Base-by-base conservation (phyloP, 1,140 invertebrate genomes). In the Halictus rubicundus region DNA sequence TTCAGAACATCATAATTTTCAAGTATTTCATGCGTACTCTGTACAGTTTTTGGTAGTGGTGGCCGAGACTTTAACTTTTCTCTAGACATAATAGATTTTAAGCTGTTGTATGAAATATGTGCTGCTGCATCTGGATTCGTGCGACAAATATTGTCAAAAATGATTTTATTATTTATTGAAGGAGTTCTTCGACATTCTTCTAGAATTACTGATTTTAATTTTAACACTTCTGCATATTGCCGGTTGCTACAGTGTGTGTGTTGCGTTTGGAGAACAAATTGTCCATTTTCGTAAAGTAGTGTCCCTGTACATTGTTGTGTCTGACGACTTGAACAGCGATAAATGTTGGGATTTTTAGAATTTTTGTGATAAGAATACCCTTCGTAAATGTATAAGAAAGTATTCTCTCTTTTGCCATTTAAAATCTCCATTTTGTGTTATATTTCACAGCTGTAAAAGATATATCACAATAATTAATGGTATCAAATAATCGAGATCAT, bases 51-150 rank as follows among this genome's bases (percentile, higher is more conserved):
- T 23, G 54, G 21, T 6, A 59, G 21, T n/a, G 5, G 1, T 59
- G 54, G 54, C 8, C n/a, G 21, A 25, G 54, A 59, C 21, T 59
- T 59, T 59, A n/a, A 7, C 21, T 59, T 59, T 0, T 59, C n/a
- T 59, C 54, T 21, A 5, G 54, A 59, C 54, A 59, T 59, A n/a
- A 59, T 59, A n/a, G 54, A 59, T 59, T 59, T 59, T n/a, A 59
- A 21, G 21, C 54, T 59, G 6, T 59, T 59, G 21, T 23, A 59
- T 23, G 19, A 59, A 59, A 59, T 59, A 59, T 59, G 21, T 23
- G 21, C 21, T 59, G 54, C 54, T 23, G 54, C 21, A 59, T 59
- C 21, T 21, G 21, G 54, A 23, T 59, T 59, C 21, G 19, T 21
- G 21, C 54, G 54, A 59, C 54, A 59, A 59, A 59, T 59, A 59